Percentiles rank a stretch among this genome's conserved stretches.
Evolutionary conservation across 2,888 invertebrate genomes (phyloP).

Genomic region (Hemistola chrysoprasaria): DNA sequence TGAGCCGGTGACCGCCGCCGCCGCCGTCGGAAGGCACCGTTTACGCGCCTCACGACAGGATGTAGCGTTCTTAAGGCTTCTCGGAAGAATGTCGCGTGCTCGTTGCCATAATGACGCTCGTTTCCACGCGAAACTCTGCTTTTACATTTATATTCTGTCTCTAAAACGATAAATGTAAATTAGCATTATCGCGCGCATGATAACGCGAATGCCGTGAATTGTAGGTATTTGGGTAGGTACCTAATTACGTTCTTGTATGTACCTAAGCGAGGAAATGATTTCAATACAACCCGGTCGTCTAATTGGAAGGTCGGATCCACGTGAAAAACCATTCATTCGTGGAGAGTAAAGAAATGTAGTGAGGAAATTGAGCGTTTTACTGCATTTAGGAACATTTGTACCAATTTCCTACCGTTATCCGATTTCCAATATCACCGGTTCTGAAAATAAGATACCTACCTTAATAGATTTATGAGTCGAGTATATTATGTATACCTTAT

Average conservation of each 20-base stretch:
- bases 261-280: constrained; percentile 40
- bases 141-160: constrained; percentile 15
- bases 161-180: constrained; percentile 10
- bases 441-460: too few relatives aligned
- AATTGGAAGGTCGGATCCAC: constrained; percentile 55
- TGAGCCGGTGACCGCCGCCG: constrained; percentile 16
- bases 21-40: constrained; percentile 22
- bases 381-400: constrained; percentile 8
- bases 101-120: constrained; percentile 34
- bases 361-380: constrained; percentile 34
- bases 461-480: too few relatives aligned
- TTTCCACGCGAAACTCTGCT: constrained; percentile 26
- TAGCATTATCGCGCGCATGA: constrained; percentile 3
- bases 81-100: constrained; percentile 35
- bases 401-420: constrained; percentile 6
- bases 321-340: constrained; percentile 50
- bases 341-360: constrained; percentile 38
- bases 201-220: constrained; percentile 12
- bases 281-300: constrained; percentile 42
- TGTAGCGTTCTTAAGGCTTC: constrained; percentile 31
- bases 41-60: constrained; percentile 31
- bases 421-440: too few relatives aligned
- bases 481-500: too few relatives aligned
- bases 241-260: constrained; percentile 29
- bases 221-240: constrained; percentile 12